Evolutionary conservation across 2,113 vertebrate genomes (phyloP), one percentile per base, ranked within the genome.

Genomic region (Paraplagusia blochii): DNA sequence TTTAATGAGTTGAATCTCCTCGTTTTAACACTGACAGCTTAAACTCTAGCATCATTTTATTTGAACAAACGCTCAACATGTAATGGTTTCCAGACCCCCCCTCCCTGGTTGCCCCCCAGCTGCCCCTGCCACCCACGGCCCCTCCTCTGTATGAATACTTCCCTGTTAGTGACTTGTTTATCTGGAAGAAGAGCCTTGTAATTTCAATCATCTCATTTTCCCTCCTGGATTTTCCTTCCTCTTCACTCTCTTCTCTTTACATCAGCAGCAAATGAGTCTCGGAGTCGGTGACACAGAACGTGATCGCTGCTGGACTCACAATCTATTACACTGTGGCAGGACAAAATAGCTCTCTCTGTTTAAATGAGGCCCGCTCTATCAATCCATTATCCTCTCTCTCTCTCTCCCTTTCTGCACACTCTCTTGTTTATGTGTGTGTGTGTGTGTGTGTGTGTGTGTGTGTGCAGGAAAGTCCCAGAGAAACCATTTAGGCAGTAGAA

Each of bases 401-500:
- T 45, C 18, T 73, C 66, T 69, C 63, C n/a, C n/a, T n/a, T n/a
- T 60, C 58, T 44, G 61, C 54, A 42, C 58, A 50, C 52, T 38
- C 63, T 52, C 14, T 6, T 44, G 60, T 58, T 42, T 60, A 50
- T 54, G 40, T 66, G 60, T 42, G 11, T 39, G 4, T 53, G 47
- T 65, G 54, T 53, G 38, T 73, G 64, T 69, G 15, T 44, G 43
- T 63, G 69, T 50, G 62, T 51, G 42, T 14, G 10, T 43, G 50
- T 58, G 76, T 82, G 76, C 34, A 64, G 69, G 46, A 78, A 80
- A 78, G 83, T 87, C 86, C 85, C 82, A 67, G 63, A 85, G 82
- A 90, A 89, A 88, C 85, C 84, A 88, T 88, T 88, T 85, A 85
- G 77, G 76, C 81, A 40, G 73, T 69, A 81, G 83, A 85, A 87